phyloP scores from a whole-genome alignment of 2,888 invertebrate genomes.

The Drosophila meridionalis region DNA sequence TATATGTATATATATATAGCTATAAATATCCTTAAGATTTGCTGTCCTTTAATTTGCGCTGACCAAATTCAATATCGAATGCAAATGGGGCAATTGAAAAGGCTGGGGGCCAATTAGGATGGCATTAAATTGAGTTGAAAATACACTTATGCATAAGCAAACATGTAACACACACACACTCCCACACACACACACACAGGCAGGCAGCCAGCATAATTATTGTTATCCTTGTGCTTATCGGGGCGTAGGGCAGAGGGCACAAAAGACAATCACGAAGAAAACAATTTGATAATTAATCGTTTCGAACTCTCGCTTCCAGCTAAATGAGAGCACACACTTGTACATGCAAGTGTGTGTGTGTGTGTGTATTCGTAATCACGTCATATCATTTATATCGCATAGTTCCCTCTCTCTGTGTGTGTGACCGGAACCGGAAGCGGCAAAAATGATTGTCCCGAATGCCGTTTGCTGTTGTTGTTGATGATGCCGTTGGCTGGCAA shows the following conservation, averaged over 20 bases:
- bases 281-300: conserved; percentile 70
- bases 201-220: conserved; percentile 58
- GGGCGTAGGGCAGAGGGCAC: conserved; percentile 35
- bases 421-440: conserved; percentile 49
- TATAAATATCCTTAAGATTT: not conserved
- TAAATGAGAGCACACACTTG: conserved; percentile 16
- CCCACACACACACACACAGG: not conserved
- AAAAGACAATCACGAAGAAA: conserved; percentile 57
- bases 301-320: conserved; percentile 44
- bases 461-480: conserved; percentile 12
- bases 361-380: conserved; percentile 42
- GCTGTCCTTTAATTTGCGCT: not conserved
- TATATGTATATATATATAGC: too few relatives aligned
- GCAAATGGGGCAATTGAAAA: conserved; percentile 15
- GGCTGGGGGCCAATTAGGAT: conserved; percentile 18
- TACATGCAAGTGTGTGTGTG: not conserved
- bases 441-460: conserved; percentile 45
- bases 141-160: conserved; percentile 1
- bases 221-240: conserved; percentile 44
- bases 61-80: conserved; percentile 8
- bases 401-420: conserved; percentile 5
- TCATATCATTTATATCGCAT: conserved; percentile 55
- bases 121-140: conserved; percentile 28
- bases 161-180: conserved; percentile 2
- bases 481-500: conserved; percentile 12